Percentiles rank a stretch among this genome's conserved stretches.
Conservation (phyloP, 2,113 vertebrate species). For the Chlorodrepanis virens region DNA sequence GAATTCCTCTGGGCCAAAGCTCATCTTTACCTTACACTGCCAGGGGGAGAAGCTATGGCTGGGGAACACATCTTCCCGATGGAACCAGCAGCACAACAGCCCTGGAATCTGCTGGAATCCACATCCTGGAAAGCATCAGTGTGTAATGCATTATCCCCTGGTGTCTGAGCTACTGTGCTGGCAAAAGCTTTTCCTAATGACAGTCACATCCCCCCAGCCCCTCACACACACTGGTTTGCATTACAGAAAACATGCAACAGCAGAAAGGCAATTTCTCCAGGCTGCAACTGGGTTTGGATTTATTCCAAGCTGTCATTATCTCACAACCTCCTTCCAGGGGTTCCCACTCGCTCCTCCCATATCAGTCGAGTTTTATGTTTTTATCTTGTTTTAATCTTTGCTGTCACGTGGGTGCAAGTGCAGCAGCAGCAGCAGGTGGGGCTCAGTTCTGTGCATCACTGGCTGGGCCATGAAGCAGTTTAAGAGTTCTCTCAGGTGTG, state of each 20-base stretch:
- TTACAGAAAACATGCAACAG: slow-evolving; percentile 26
- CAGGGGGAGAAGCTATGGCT: background rate
- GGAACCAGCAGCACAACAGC: background rate
- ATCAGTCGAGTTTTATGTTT: background rate
- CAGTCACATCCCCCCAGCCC: slow-evolving; percentile 17
- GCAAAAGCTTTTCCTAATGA: slow-evolving; percentile 30
- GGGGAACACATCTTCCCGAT: background rate
- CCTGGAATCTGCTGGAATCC: background rate
- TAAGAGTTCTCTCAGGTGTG: background rate
- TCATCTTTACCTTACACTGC: background rate
- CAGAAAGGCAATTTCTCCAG: slow-evolving; percentile 6
- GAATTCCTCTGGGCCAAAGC: background rate
- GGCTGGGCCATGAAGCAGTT: background rate
- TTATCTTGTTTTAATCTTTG: slow-evolving; percentile 44
- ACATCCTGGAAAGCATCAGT: slow-evolving; percentile 35
- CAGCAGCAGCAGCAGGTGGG: slow-evolving; percentile 2
- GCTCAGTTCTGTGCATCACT: background rate
- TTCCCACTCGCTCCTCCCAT: background rate
- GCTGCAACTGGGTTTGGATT: slow-evolving; percentile 5
- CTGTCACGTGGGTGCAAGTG: background rate
- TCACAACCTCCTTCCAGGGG: slow-evolving; percentile 33
- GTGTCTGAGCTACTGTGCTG: slow-evolving; percentile 60
- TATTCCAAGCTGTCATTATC: slow-evolving; percentile 38
- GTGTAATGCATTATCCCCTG: slow-evolving; percentile 29
- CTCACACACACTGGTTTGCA: slow-evolving; percentile 21